Evolutionary conservation across 2,113 vertebrate genomes (phyloP).

Genomic region (Oplegnathus fasciatus): DNA sequence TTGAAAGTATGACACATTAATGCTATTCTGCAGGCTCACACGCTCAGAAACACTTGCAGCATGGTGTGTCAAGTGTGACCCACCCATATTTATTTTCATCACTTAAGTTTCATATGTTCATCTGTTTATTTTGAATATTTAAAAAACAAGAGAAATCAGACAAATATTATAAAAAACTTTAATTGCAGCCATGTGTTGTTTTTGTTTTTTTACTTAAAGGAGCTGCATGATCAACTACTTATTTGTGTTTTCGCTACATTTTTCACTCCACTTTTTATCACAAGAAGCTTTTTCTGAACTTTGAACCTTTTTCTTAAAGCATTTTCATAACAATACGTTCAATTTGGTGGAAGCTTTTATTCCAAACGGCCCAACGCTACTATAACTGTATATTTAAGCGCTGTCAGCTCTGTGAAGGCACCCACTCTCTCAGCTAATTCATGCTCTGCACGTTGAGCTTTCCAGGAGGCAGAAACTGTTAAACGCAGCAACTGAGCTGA

Average conservation of each 20-base stretch:
- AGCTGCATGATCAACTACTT: neutral
- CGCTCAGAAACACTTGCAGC: neutral
- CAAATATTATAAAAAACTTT: neutral
- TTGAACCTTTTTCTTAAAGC: neutral
- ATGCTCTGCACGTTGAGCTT: neutral
- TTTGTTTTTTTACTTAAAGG: neutral
- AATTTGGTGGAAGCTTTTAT: neutral
- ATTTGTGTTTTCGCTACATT: neutral
- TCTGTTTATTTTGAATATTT: neutral
- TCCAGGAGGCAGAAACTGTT: neutral
- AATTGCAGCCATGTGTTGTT: neutral
- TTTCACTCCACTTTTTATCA: neutral
- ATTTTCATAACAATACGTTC: neutral
- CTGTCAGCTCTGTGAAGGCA: neutral
- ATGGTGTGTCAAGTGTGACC: neutral
- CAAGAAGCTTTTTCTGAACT: neutral
- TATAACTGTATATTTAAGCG: neutral
- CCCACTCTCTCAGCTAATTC: neutral
- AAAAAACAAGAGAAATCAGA: neutral
- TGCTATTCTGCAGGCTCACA: neutral
- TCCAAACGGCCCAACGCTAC: neutral
- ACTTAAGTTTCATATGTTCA: neutral
- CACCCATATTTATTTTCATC: neutral
- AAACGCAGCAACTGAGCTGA: neutral
- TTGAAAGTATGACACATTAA: neutral